Percentiles rank a stretch among this genome's conserved stretches.
Evolutionary conservation across 2,797 vertebrate species (phyloP).

Genomic region (Mormyrus proboscirostris): DNA sequence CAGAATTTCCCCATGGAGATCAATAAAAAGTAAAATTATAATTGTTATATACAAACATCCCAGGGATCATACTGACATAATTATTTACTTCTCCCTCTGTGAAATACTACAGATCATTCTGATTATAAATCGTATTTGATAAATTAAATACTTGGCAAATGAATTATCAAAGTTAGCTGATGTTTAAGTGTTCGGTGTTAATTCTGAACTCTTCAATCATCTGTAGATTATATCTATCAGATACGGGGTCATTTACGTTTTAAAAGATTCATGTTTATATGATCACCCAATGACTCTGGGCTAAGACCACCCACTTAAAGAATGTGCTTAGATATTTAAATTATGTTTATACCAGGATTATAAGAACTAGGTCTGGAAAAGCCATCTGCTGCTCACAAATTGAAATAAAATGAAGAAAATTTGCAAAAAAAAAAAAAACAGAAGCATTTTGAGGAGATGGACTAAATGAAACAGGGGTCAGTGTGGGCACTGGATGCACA

Average conservation of each 20-base stretch:
- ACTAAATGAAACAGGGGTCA: slow-evolving; percentile 21
- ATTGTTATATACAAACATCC: neutral
- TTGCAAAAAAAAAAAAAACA: slow-evolving; percentile 11
- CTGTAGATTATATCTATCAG: slow-evolving; percentile 25
- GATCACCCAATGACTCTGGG: slow-evolving; percentile 5
- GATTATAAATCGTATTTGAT: neutral
- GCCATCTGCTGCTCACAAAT: slow-evolving; percentile 31
- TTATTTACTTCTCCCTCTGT: neutral
- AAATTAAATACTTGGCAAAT: neutral
- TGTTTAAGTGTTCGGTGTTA: neutral
- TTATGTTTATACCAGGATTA: slow-evolving; percentile 32
- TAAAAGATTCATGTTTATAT: slow-evolving; percentile 25
- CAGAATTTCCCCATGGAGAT: neutral
- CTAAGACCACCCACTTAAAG: slow-evolving; percentile 34
- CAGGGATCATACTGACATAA: neutral
- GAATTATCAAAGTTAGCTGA: neutral
- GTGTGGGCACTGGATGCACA: neutral
- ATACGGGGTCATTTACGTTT: slow-evolving; percentile 18
- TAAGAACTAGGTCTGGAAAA: slow-evolving; percentile 22
- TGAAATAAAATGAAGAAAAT: slow-evolving; percentile 19
- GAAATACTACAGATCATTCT: neutral
- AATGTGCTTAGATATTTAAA: slow-evolving; percentile 35
- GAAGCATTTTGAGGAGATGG: neutral
- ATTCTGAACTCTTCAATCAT: slow-evolving; percentile 23
- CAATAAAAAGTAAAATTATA: neutral